Percentiles rank a stretch among this genome's conserved stretches.
phyloP scores from a whole-genome alignment of 2,888 invertebrate genomes.

The Pristionchus arcanus region DNA sequence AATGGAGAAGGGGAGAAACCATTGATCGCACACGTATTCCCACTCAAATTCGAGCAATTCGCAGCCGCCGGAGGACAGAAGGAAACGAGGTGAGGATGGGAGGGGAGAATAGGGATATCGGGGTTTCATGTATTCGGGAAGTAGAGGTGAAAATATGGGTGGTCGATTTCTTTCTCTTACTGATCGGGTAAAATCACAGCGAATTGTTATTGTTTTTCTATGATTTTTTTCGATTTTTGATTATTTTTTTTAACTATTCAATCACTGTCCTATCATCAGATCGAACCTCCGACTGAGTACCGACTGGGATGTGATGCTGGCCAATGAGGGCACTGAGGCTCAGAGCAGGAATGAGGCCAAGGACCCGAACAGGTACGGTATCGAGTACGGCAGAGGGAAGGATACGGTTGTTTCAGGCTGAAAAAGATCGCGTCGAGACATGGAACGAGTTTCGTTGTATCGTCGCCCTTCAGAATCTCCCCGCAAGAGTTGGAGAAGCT shows the following conservation, averaged over 20 bases:
- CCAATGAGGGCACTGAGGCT: constrained; percentile 4
- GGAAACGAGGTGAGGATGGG: not conserved
- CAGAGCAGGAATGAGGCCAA: constrained; percentile 32
- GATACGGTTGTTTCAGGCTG: not conserved
- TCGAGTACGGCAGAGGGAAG: not conserved
- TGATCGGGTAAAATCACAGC: no score
- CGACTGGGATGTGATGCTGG: constrained; percentile 56
- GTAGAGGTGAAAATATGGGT: not conserved
- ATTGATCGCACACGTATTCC: constrained; percentile 90
- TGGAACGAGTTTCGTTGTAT: constrained; percentile 38
- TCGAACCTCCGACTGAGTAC: constrained; percentile 62
- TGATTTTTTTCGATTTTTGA: no score
- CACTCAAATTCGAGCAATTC: constrained; percentile 83
- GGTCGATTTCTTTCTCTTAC: not conserved
- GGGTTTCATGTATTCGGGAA: not conserved
- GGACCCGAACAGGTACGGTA: constrained; percentile 40
- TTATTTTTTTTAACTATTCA: not conserved
- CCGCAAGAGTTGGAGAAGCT: constrained; percentile 61
- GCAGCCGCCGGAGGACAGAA: not conserved
- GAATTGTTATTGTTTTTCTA: no score
- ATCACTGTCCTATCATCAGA: not conserved
- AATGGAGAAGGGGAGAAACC: constrained; percentile 86
- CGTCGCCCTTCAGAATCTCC: constrained; percentile 6
- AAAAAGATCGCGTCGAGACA: constrained; percentile 27
- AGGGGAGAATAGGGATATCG: not conserved